Evolutionary conservation across 2,113 vertebrate species (phyloP).

Genomic region (Callipepla squamata): DNA sequence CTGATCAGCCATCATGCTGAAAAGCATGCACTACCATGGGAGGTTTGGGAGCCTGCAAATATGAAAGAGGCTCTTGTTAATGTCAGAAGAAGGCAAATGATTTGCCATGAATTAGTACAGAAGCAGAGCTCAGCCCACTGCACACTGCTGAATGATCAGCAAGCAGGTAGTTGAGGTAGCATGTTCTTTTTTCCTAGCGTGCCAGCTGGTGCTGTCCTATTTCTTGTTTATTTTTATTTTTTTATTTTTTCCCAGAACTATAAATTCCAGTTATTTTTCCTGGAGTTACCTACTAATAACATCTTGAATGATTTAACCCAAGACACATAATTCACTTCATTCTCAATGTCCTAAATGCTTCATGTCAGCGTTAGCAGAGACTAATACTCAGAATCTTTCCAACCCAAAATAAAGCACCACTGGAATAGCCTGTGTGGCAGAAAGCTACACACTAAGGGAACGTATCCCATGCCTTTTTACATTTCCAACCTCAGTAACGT

Average conservation of each 20-base stretch:
- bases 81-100: constrained; percentile 39
- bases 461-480: not conserved
- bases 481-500: not conserved
- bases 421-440: not conserved
- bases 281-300: constrained; percentile 10
- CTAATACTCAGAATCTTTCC: not conserved
- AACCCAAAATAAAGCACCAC: not conserved
- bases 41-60: constrained; percentile 45
- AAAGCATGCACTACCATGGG: constrained; percentile 35
- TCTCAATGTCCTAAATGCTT: constrained; percentile 11
- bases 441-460: not conserved
- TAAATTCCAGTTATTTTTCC: constrained; percentile 7
- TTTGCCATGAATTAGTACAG: constrained; percentile 46
- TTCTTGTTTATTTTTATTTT: not conserved
- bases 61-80: constrained; percentile 53
- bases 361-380: not conserved
- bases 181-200: not conserved
- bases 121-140: not conserved
- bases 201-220: not conserved
- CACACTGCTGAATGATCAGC: not conserved
- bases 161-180: not conserved
- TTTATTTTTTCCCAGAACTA: not conserved
- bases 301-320: constrained; percentile 19
- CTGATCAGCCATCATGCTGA: constrained; percentile 24
- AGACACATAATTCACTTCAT: constrained; percentile 1